These are phyloP conservation scores for Hydrophis major DNA, from an alignment of 2,797 vertebrate species.

Conservation along the genomic window DNA sequence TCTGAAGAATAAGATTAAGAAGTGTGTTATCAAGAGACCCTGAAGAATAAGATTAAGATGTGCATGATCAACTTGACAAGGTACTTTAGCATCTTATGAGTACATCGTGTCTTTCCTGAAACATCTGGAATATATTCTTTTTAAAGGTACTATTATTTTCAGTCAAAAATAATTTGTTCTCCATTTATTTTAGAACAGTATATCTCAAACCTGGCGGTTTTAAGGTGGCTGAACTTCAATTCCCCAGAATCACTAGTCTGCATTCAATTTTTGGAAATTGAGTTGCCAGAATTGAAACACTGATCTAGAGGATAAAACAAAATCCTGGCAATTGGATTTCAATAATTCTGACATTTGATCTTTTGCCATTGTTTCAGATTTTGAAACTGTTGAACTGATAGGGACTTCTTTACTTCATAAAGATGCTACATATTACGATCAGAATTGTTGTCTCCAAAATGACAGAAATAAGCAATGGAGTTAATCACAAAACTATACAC, in stretches of 20 bases:
- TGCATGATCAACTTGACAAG: background rate
- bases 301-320: background rate
- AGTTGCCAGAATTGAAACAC: background rate
- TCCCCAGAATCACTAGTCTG: background rate
- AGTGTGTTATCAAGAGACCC: background rate
- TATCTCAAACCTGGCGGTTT: background rate
- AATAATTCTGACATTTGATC: background rate
- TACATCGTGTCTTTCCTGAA: background rate
- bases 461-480: background rate
- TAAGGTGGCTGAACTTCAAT: background rate
- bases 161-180: background rate
- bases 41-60: background rate
- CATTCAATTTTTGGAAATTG: background rate
- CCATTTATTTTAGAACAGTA: background rate
- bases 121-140: background rate
- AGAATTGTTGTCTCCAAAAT: background rate
- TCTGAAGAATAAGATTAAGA: too few species aligned
- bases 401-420: background rate
- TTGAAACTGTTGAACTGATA: background rate
- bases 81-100: background rate
- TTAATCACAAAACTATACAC: background rate
- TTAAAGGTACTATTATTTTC: background rate
- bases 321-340: background rate
- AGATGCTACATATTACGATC: background rate
- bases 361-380: background rate